Evolutionary conservation across 2,888 invertebrate genomes (phyloP).

Genomic region (Pollenia amentaria): DNA sequence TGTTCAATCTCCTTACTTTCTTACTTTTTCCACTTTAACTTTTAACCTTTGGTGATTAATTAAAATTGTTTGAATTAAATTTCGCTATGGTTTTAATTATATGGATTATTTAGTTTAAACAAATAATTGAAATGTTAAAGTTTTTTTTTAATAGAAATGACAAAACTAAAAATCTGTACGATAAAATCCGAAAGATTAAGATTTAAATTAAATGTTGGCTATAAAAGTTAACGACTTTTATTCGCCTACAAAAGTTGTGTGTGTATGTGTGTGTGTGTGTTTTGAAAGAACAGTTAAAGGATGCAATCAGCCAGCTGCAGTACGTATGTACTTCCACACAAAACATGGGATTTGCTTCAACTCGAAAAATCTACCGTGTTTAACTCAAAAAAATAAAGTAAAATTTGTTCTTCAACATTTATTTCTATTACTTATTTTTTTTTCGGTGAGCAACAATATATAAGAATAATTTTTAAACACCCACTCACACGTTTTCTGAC

Average conservation of each 20-base stretch:
- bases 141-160: constrained; percentile 25
- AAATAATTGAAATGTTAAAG: constrained; percentile 33
- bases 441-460: constrained; percentile 19
- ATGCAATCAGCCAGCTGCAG: constrained; percentile 35
- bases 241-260: constrained; percentile 47
- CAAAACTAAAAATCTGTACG: constrained; percentile 37
- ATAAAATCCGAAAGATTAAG: constrained; percentile 40
- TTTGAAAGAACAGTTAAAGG: constrained; percentile 18
- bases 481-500: not conserved
- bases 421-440: not conserved
- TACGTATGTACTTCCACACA: constrained; percentile 11
- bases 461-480: constrained; percentile 19
- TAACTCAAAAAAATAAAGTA: constrained; percentile 21
- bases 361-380: constrained; percentile 16
- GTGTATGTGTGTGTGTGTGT: not conserved
- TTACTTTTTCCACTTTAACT: constrained; percentile 71
- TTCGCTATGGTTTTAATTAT: not conserved
- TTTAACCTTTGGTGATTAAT: not conserved
- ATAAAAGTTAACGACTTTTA: constrained; percentile 63
- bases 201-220: constrained; percentile 60
- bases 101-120: constrained; percentile 15
- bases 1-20: too few relatives aligned
- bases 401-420: constrained; percentile 33
- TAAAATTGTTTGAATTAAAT: too few relatives aligned
- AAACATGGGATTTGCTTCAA: not conserved